phyloP scores from a whole-genome alignment of 2,797 vertebrate genomes.

The Rhynchotus rufescens region DNA sequence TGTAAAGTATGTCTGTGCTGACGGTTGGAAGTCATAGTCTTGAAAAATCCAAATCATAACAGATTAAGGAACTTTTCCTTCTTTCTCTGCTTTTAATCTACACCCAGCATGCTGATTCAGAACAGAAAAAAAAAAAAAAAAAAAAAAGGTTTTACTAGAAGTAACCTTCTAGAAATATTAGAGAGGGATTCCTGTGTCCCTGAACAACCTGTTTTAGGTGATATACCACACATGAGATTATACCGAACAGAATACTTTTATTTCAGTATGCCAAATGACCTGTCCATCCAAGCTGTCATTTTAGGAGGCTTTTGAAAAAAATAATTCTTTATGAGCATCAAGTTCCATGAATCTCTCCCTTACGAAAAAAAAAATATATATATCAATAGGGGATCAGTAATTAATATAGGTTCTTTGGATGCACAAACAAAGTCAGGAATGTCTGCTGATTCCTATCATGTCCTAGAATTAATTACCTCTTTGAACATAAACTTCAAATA shows the following conservation, averaged over 20 bases:
- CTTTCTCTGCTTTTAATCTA: not conserved
- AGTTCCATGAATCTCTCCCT: not conserved
- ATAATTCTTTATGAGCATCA: too few relatives aligned
- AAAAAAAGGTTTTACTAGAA: too few relatives aligned
- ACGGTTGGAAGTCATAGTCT: not conserved
- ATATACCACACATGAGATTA: too few relatives aligned
- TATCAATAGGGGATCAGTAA: not conserved
- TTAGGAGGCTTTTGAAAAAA: too few relatives aligned
- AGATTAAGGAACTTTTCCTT: not conserved
- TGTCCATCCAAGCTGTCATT: too few relatives aligned
- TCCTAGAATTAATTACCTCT: constrained; percentile 4
- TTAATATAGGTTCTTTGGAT: not conserved
- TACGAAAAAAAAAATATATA: not conserved
- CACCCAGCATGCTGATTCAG: not conserved
- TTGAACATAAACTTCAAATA: not conserved
- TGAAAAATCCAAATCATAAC: not conserved
- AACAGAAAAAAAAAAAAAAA: too few relatives aligned
- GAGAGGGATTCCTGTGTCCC: too few relatives aligned
- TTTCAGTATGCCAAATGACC: too few relatives aligned
- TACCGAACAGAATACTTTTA: too few relatives aligned
- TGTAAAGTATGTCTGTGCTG: not conserved
- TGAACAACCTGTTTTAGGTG: too few relatives aligned
- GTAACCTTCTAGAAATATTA: too few relatives aligned
- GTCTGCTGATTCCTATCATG: not conserved
- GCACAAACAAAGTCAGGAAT: not conserved